A percentile compares a stretch with the other conserved stretches of the same genome.
These are phyloP conservation scores for Drosophila dunni DNA, from an alignment of 1,140 invertebrate species.

Conservation along the genomic window DNA sequence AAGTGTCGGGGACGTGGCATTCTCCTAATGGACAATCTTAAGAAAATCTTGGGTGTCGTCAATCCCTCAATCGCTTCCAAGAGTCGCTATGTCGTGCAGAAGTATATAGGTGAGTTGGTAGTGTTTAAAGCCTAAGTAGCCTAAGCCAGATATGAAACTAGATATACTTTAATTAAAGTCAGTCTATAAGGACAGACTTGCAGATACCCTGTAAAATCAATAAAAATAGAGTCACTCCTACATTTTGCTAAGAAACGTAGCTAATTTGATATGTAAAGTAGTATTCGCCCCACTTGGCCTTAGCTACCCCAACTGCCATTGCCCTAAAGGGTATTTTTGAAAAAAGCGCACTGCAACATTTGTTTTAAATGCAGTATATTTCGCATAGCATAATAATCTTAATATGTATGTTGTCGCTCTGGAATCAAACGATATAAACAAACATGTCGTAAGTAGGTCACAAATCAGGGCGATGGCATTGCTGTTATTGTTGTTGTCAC, in stretches of 20 bases:
- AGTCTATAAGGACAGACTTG: not conserved
- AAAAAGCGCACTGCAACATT: constrained; percentile 24
- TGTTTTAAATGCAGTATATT: constrained; percentile 16
- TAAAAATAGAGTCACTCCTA: too few relatives aligned
- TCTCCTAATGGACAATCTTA: constrained; percentile 93
- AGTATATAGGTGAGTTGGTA: constrained; percentile 93
- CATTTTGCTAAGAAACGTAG: too few relatives aligned
- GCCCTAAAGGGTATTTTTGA: not conserved
- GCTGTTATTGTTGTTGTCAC: constrained; percentile 25
- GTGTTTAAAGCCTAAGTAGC: too few relatives aligned
- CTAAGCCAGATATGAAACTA: too few relatives aligned
- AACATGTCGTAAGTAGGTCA: constrained; percentile 63
- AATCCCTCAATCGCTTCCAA: constrained; percentile 87
- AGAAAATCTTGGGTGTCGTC: constrained; percentile 92
- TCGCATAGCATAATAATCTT: constrained; percentile 7
- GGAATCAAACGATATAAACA: constrained; percentile 58
- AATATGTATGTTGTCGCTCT: constrained; percentile 19
- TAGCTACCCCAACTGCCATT: not conserved
- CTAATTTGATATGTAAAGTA: too few relatives aligned
- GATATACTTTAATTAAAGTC: too few relatives aligned
- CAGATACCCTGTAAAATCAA: not conserved
- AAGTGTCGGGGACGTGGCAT: constrained; percentile 96
- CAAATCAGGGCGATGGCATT: constrained; percentile 68
- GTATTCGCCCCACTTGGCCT: too few relatives aligned
- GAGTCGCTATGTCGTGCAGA: constrained; percentile 95